These are phyloP conservation scores for Pelusios castaneus DNA, from an alignment of 2,113 vertebrate genomes.

Conservation along the genomic window DNA sequence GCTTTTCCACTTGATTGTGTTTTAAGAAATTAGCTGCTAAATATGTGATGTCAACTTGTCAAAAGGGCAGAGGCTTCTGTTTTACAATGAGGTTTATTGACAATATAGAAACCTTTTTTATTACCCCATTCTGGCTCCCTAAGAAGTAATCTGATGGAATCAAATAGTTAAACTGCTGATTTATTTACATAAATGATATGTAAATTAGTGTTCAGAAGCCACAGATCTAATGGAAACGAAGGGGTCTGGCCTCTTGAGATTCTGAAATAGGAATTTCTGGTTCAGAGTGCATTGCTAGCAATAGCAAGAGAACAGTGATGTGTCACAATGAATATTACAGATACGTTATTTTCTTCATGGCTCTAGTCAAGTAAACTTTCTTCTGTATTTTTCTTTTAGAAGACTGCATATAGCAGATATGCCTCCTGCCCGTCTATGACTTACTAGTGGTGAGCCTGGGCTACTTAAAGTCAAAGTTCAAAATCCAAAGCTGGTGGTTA, in stretches of 20 bases:
- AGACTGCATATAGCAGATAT: neutral
- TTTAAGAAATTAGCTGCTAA: constrained; percentile 55
- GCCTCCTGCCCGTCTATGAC: neutral
- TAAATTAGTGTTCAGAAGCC: neutral
- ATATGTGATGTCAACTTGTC: constrained; percentile 26
- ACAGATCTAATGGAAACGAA: neutral
- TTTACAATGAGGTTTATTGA: constrained; percentile 6
- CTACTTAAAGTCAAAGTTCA: neutral
- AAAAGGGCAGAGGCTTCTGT: constrained; percentile 6
- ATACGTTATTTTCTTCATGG: neutral
- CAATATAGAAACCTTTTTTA: neutral
- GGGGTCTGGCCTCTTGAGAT: neutral
- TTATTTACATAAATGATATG: constrained; percentile 10
- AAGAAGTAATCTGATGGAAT: neutral
- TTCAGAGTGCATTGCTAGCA: neutral
- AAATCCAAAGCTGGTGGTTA: neutral
- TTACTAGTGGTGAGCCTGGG: neutral
- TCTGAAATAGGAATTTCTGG: neutral
- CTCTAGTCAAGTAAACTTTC: neutral
- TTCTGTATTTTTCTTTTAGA: neutral
- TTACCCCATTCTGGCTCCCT: neutral
- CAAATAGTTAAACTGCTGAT: neutral
- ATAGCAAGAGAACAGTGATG: neutral
- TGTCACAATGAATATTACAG: neutral
- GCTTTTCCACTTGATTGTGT: constrained; percentile 28